Evolutionary conservation across 2,888 invertebrate genomes (phyloP).

Genomic region (Caenorhabditis becei): DNA sequence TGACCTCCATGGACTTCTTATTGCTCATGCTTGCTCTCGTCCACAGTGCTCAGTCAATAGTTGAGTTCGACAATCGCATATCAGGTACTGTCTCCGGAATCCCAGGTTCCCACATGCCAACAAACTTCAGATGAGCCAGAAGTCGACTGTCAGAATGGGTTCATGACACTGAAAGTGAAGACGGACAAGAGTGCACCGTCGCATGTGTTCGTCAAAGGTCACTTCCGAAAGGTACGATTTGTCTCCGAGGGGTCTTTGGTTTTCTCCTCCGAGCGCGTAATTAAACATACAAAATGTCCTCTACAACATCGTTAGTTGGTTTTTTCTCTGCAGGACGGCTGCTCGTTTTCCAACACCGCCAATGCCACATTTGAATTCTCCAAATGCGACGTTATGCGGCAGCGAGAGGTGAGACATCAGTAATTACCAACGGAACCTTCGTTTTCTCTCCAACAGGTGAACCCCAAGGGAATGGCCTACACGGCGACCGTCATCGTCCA

Average conservation of each 20-base stretch:
- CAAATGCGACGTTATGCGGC: conserved; percentile 78
- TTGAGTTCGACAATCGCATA: conserved; percentile 54
- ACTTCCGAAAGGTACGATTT: conserved; percentile 69
- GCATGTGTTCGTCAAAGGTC: conserved; percentile 79
- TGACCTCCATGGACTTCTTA: conserved; percentile 40
- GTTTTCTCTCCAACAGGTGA: conserved; percentile 62
- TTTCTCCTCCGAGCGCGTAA: conserved; percentile 25
- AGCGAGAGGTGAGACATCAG: conserved; percentile 76
- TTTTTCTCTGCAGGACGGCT: conserved; percentile 68
- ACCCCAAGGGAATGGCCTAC: conserved; percentile 79
- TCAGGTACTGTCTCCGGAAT: conserved; percentile 24
- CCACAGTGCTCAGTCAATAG: conserved; percentile 35
- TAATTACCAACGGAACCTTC: background rate
- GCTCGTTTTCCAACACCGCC: conserved; percentile 72
- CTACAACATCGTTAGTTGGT: conserved; percentile 28
- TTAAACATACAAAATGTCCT: conserved; percentile 43
- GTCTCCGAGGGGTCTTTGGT: conserved; percentile 12
- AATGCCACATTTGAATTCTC: conserved; percentile 76
- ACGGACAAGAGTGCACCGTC: conserved; percentile 72
- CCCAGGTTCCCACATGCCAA: background rate
- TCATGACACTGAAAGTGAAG: conserved; percentile 72
- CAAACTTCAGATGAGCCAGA: conserved; percentile 70
- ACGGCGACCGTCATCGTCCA: conserved; percentile 80
- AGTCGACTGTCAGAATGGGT: conserved; percentile 69
- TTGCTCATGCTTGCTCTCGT: conserved; percentile 53